These are phyloP conservation scores for Habroteleia sp. DNA, from an alignment of 2,888 invertebrate genomes.

Conservation along the genomic window DNA sequence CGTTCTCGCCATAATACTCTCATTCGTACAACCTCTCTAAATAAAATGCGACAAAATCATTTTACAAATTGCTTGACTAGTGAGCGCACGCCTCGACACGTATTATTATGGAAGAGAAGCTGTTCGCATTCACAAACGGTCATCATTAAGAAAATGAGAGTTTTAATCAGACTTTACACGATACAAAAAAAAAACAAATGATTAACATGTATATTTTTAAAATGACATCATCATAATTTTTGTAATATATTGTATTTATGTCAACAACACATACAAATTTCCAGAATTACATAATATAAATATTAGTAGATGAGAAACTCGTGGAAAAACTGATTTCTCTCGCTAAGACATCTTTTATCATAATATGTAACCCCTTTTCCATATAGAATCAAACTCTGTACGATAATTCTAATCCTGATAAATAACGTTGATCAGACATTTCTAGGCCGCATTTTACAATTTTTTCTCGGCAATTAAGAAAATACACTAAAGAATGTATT, in stretches of 20 bases:
- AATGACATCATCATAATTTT: conserved; percentile 22
- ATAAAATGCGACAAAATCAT: conserved; percentile 73
- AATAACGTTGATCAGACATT: conserved; percentile 25
- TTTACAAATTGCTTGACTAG: conserved; percentile 80
- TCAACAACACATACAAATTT: conserved; percentile 23
- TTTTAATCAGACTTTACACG: conserved; percentile 50
- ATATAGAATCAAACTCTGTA: conserved; percentile 31
- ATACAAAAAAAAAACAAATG: conserved; percentile 28
- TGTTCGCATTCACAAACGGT: conserved; percentile 60
- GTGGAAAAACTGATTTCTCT: conserved; percentile 56
- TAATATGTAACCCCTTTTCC: conserved; percentile 30
- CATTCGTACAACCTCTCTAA: conserved; percentile 68
- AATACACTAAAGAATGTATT: conserved; percentile 22
- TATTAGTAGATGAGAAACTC: conserved; percentile 21
- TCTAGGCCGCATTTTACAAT: conserved; percentile 41
- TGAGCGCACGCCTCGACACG: conserved; percentile 75
- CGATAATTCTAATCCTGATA: conserved; percentile 22
- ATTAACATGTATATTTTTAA: conserved; percentile 24
- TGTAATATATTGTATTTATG: conserved; percentile 27
- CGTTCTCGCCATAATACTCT: conserved; percentile 35
- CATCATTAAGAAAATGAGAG: conserved; percentile 53
- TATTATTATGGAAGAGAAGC: conserved; percentile 65
- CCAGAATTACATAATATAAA: conserved; percentile 22
- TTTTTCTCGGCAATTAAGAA: conserved; percentile 13
- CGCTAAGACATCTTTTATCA: conserved; percentile 27